Evolutionary conservation across 2,888 invertebrate genomes (phyloP).

Genomic region (Drosophila hawaiiensis): DNA sequence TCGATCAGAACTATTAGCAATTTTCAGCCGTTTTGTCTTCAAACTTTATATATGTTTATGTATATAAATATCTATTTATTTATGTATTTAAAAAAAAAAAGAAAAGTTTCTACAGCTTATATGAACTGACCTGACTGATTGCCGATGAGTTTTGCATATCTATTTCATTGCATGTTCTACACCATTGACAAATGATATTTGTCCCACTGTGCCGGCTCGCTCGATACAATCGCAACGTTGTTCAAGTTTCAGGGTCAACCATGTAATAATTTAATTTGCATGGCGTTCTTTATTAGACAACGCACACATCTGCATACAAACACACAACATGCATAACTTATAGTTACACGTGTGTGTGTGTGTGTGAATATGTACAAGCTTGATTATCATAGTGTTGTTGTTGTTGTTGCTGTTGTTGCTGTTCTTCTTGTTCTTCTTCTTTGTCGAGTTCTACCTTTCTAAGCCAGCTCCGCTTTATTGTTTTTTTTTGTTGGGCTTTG

Average conservation of each 20-base stretch:
- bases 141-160: not conserved
- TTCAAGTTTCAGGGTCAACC: slow-evolving; percentile 70
- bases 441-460: slow-evolving; percentile 41
- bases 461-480: slow-evolving; percentile 26
- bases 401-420: too few relatives aligned
- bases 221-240: slow-evolving; percentile 32
- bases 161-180: not conserved
- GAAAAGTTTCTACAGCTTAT: not conserved
- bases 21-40: not conserved
- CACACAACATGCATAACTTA: not conserved
- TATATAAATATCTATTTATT: not conserved
- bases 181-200: not conserved
- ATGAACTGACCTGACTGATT: not conserved
- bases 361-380: slow-evolving; percentile 19
- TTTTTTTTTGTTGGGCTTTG: slow-evolving; percentile 32
- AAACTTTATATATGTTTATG: not conserved
- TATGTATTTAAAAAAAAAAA: not conserved
- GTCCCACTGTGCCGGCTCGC: slow-evolving; percentile 39
- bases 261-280: slow-evolving; percentile 75
- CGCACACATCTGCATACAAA: not conserved
- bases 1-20: not conserved
- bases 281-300: slow-evolving; percentile 49
- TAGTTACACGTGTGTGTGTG: not conserved
- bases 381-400: slow-evolving; percentile 37
- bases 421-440: slow-evolving; percentile 1